Evolutionary conservation across 2,797 vertebrate species (phyloP).

Genomic region (Xiphophorus birchmanni): DNA sequence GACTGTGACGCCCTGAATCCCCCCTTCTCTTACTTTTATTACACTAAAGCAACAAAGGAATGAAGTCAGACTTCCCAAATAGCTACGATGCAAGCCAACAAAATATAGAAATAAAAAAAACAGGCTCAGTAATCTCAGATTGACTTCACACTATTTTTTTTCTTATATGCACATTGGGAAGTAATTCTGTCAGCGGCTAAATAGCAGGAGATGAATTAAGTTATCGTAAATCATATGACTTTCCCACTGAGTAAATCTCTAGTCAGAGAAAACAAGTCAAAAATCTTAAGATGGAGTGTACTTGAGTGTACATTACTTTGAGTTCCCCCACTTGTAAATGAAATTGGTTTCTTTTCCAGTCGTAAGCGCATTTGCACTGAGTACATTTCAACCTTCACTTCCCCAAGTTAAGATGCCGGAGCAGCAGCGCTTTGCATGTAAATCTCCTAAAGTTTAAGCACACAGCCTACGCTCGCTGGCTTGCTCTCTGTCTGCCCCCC

Average conservation of each 20-base stretch:
- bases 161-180: conserved; percentile 3
- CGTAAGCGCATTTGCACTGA: conserved; percentile 75
- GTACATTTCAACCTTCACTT: conserved; percentile 79
- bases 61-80: not conserved
- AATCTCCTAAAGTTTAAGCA: conserved; percentile 76
- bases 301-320: conserved; percentile 65
- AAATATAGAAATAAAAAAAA: conserved; percentile 9
- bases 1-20: conserved; percentile 8
- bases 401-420: conserved; percentile 75
- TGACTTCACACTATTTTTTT: conserved; percentile 14
- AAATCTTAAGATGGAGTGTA: conserved; percentile 63
- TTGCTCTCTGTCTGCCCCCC: conserved; percentile 46
- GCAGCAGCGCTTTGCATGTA: conserved; percentile 75
- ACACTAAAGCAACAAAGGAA: not conserved
- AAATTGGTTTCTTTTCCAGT: conserved; percentile 76
- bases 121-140: conserved; percentile 14
- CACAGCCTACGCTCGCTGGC: conserved; percentile 72
- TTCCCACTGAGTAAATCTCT: conserved; percentile 54
- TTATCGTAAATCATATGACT: conserved; percentile 44
- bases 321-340: conserved; percentile 72
- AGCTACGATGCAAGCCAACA: not conserved
- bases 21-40: conserved; percentile 27
- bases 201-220: conserved; percentile 47
- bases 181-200: conserved; percentile 46
- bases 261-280: conserved; percentile 65